Evolutionary conservation across 2,797 vertebrate species (phyloP).

Genomic region (Euthynnus affinis): DNA sequence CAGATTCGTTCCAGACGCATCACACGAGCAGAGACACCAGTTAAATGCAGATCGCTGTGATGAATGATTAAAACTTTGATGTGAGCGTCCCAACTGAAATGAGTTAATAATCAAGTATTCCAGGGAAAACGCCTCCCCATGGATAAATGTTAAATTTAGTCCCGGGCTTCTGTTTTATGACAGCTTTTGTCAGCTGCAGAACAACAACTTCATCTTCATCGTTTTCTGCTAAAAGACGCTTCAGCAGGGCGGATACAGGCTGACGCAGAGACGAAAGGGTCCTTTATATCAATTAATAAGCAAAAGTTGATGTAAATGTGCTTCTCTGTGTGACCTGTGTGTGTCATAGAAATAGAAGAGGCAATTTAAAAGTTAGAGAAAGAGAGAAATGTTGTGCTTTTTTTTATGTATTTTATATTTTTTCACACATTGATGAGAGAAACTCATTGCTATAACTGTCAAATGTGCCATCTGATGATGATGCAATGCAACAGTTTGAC

Average conservation of each 20-base stretch:
- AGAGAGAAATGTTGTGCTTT: too few relatives aligned
- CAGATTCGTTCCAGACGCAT: too few relatives aligned
- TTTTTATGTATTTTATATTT: too few relatives aligned
- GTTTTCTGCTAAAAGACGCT: background rate
- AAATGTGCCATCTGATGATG: background rate
- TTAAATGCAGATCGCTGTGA: too few relatives aligned
- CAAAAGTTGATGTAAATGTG: background rate
- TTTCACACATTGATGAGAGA: too few relatives aligned
- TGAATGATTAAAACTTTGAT: too few relatives aligned
- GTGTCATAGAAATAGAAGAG: too few relatives aligned
- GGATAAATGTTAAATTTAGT: constrained; percentile 4
- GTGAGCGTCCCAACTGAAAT: background rate
- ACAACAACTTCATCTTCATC: background rate
- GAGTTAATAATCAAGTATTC: constrained; percentile 20
- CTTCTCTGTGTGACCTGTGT: background rate
- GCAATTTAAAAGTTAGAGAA: background rate
- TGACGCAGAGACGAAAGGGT: background rate
- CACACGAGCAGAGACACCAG: too few relatives aligned
- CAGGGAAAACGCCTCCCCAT: background rate
- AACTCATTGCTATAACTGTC: background rate
- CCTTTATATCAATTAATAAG: background rate
- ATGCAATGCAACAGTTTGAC: background rate
- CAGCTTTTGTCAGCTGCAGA: background rate
- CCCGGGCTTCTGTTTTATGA: constrained; percentile 4
- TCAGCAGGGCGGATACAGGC: background rate